Percentiles rank a stretch among this genome's conserved stretches.
phyloP scores from a whole-genome alignment of 2,113 vertebrate species.

The Pseudorasbora parva region DNA sequence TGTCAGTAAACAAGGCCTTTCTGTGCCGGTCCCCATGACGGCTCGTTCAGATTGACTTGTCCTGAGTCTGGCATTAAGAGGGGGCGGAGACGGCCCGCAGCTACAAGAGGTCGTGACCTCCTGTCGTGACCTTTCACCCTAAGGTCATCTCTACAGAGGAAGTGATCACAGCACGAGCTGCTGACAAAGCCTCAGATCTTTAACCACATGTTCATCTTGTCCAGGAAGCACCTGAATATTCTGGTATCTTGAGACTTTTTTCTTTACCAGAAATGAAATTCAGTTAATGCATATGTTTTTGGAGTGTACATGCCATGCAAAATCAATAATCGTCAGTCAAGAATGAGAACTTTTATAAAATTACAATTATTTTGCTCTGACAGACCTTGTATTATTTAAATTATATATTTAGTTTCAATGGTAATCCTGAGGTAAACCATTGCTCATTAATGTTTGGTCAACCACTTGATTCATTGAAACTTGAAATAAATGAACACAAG shows the following conservation, averaged over 20 bases:
- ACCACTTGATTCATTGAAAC: no score
- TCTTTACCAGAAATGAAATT: no score
- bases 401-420: no score
- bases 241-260: not conserved
- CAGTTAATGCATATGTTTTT: not conserved
- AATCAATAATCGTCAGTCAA: not conserved
- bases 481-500: no score
- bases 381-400: not conserved
- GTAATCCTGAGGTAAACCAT: no score
- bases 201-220: conserved; percentile 32
- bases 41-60: conserved; percentile 8
- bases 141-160: conserved; percentile 42
- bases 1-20: conserved; percentile 26
- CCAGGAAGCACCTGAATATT: conserved; percentile 10
- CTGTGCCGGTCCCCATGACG: conserved; percentile 21
- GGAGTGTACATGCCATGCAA: not conserved
- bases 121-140: conserved; percentile 27
- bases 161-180: conserved; percentile 38
- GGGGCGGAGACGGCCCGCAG: conserved; percentile 41
- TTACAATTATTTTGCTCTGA: not conserved
- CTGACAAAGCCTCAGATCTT: conserved; percentile 36
- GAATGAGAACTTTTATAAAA: not conserved
- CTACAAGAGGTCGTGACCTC: conserved; percentile 55
- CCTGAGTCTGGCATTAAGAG: conserved; percentile 1
- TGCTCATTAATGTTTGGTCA: no score